Conservation (phyloP, 2,888 invertebrate genomes). For the Ptychoptera contaminata region DNA sequence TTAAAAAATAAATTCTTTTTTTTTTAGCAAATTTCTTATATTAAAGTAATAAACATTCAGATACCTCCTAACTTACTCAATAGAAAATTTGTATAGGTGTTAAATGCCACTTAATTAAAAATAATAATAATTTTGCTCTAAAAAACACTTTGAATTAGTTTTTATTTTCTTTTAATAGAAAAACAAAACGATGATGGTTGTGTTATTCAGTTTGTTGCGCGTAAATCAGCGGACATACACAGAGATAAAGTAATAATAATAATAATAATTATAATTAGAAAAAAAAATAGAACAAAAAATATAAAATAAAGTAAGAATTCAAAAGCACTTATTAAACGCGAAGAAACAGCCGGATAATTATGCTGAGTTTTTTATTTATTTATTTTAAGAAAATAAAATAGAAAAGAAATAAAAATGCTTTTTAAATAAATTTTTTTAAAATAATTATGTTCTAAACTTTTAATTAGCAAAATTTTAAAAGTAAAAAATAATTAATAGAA, state of each 20-base stretch:
- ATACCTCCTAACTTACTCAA: no score
- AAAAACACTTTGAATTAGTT: no score
- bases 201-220: constrained; percentile 22
- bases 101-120: no score
- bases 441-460: no score
- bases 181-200: background rate
- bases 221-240: constrained; percentile 20
- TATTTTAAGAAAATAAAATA: background rate
- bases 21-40: no score
- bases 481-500: background rate
- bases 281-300: constrained; percentile 15
- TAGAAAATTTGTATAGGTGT: no score
- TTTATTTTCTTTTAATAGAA: no score
- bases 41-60: no score
- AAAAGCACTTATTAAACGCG: constrained; percentile 3
- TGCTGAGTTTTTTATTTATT: constrained; percentile 3
- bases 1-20: no score
- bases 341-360: constrained; percentile 8
- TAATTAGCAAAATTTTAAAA: background rate
- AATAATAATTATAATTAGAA: background rate
- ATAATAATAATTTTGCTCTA: no score
- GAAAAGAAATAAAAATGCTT: background rate
- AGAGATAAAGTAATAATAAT: constrained; percentile 14
- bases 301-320: constrained; percentile 17
- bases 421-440: background rate